phyloP scores from a whole-genome alignment of 2,888 invertebrate species.

The Acanthoscelides obtectus region DNA sequence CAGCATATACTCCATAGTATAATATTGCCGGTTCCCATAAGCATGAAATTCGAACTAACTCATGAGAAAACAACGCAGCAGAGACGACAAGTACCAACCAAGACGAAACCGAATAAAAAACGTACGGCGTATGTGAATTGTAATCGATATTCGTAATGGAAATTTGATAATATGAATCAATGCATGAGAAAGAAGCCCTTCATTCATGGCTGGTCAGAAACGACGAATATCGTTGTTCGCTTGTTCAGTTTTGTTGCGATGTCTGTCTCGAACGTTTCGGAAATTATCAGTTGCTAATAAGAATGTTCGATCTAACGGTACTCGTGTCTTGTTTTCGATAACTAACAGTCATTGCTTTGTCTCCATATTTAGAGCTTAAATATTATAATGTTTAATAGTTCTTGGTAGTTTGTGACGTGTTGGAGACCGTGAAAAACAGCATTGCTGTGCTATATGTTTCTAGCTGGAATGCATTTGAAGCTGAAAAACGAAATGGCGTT shows the following conservation, averaged over 20 bases:
- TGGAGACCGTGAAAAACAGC: no score
- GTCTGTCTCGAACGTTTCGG: background rate
- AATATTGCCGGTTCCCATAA: background rate
- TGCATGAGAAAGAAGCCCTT: constrained; percentile 37
- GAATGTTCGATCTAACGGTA: background rate
- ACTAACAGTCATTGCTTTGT: background rate
- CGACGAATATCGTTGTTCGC: constrained; percentile 5
- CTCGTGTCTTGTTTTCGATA: background rate
- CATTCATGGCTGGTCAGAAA: constrained; percentile 32
- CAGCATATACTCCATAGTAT: background rate
- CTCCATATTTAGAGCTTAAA: no score
- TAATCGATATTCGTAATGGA: background rate
- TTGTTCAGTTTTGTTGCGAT: background rate
- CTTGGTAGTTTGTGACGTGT: no score
- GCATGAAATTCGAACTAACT: background rate
- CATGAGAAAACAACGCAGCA: background rate
- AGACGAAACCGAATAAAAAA: background rate
- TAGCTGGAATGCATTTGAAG: no score
- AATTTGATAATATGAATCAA: constrained; percentile 15
- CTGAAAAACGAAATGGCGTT: no score
- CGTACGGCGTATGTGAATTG: background rate
- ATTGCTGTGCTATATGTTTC: no score
- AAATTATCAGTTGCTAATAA: background rate
- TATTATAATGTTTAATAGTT: no score
- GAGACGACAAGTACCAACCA: background rate